Evolutionary conservation across 2,797 vertebrate species (phyloP).

Genomic region (Paedocypris micromegethes): DNA sequence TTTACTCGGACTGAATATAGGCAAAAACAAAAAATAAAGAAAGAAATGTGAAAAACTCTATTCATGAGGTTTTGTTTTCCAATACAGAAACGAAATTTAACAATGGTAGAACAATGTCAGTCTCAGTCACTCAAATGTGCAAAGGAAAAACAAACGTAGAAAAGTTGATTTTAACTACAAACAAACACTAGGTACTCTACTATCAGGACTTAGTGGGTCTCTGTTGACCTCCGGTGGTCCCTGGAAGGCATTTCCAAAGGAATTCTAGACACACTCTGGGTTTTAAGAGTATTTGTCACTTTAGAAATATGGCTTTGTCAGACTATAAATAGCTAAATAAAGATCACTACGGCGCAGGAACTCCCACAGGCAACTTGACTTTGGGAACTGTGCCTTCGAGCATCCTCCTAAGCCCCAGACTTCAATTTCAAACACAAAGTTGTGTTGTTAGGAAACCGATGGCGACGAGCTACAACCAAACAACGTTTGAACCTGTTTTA

Average conservation of each 20-base stretch:
- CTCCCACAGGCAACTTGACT: constrained; percentile 33
- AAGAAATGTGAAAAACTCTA: too few relatives aligned
- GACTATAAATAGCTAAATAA: constrained; percentile 16
- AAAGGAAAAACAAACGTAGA: too few relatives aligned
- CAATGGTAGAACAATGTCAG: too few relatives aligned
- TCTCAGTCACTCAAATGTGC: too few relatives aligned
- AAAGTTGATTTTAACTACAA: too few relatives aligned
- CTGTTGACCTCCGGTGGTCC: too few relatives aligned
- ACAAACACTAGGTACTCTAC: too few relatives aligned
- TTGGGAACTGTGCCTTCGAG: constrained; percentile 29
- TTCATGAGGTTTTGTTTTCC: too few relatives aligned
- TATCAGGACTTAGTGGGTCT: too few relatives aligned
- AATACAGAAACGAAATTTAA: too few relatives aligned
- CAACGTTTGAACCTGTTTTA: constrained; percentile 24
- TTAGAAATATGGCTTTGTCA: constrained; percentile 21
- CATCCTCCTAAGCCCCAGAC: constrained; percentile 22
- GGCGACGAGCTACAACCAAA: constrained; percentile 27
- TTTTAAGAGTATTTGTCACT: constrained; percentile 8
- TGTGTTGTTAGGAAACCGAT: constrained; percentile 31
- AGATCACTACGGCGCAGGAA: constrained; percentile 21
- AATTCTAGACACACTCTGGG: background rate
- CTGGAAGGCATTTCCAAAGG: background rate
- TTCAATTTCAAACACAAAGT: constrained; percentile 20
- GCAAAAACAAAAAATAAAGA: too few relatives aligned
- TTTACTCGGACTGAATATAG: too few relatives aligned